Conservation (phyloP, 2,797 vertebrate genomes). For the Protonibea diacanthus region DNA sequence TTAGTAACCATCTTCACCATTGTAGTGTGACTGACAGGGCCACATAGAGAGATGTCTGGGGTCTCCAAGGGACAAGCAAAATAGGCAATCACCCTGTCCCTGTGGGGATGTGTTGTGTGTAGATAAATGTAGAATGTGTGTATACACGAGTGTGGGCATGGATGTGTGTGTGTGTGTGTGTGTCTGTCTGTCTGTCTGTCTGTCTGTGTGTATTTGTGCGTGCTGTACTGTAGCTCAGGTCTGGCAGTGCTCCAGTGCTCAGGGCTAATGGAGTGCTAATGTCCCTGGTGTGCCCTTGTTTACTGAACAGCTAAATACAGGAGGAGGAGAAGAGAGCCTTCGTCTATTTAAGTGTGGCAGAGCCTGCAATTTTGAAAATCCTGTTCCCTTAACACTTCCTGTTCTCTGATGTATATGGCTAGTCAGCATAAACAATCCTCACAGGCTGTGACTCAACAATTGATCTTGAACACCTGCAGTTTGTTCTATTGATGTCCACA, state of each 20-base stretch:
- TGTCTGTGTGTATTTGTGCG: conserved; percentile 6
- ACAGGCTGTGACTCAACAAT: not conserved
- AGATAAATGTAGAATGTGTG: conserved; percentile 33
- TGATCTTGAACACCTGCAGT: conserved; percentile 45
- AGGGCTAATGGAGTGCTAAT: conserved; percentile 68
- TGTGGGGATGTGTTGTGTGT: conserved; percentile 27
- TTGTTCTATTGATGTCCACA: conserved; percentile 42
- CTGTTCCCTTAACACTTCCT: conserved; percentile 39
- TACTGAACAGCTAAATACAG: conserved; percentile 69
- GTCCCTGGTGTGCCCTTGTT: conserved; percentile 67
- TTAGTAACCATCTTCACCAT: conserved; percentile 15
- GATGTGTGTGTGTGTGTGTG: conserved; percentile 1
- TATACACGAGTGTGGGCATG: not conserved
- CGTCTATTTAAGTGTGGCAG: conserved; percentile 54
- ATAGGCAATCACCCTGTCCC: conserved; percentile 26
- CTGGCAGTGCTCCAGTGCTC: conserved; percentile 63
- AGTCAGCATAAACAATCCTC: conserved; percentile 22
- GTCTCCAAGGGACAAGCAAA: conserved; percentile 27
- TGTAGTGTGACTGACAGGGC: conserved; percentile 44
- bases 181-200: conserved; percentile 7
- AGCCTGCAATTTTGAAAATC: conserved; percentile 40
- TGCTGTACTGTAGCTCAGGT: conserved; percentile 20
- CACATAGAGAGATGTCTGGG: conserved; percentile 26
- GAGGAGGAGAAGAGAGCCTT: conserved; percentile 53
- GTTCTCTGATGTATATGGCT: conserved; percentile 3